Percentiles rank a stretch among this genome's conserved stretches.
phyloP scores from a whole-genome alignment of 2,888 invertebrate species.

The Drosophila tripunctata region DNA sequence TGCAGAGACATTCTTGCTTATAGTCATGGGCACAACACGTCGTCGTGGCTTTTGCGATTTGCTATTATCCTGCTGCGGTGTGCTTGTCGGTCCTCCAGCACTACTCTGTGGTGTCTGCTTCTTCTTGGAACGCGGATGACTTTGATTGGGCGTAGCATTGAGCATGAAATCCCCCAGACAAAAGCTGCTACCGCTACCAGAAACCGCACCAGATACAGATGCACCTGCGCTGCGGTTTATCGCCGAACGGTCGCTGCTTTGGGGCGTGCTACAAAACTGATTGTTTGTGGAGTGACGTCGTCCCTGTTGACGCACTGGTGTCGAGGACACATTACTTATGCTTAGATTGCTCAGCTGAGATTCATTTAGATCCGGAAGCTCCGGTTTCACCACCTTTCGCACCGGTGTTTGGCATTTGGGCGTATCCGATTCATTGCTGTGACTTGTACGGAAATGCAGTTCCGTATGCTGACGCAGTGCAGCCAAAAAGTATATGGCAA shows the following conservation, averaged over 20 bases:
- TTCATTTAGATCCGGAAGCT: slow-evolving; percentile 37
- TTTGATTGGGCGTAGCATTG: slow-evolving; percentile 56
- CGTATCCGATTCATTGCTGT: slow-evolving; percentile 59
- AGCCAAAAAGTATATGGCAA: slow-evolving; percentile 86
- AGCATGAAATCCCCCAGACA: slow-evolving; percentile 83
- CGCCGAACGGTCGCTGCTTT: slow-evolving; percentile 37
- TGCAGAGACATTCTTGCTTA: slow-evolving; percentile 63
- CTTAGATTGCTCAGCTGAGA: slow-evolving; percentile 46
- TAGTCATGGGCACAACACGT: slow-evolving; percentile 82
- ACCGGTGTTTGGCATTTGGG: slow-evolving; percentile 67
- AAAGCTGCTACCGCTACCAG: slow-evolving; percentile 52
- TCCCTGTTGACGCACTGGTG: slow-evolving; percentile 33
- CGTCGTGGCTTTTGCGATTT: slow-evolving; percentile 76
- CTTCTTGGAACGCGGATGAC: slow-evolving; percentile 60
- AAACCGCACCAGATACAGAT: slow-evolving; percentile 12
- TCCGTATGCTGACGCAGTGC: slow-evolving; percentile 86
- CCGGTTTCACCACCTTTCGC: slow-evolving; percentile 18
- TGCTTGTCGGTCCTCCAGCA: too few relatives aligned
- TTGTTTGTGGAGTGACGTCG: slow-evolving; percentile 35
- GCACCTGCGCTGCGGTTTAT: slow-evolving; percentile 41
- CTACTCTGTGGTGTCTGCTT: slow-evolving; percentile 55
- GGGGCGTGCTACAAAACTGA: slow-evolving; percentile 62
- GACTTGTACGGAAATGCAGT: slow-evolving; percentile 79
- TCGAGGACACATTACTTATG: slow-evolving; percentile 44
- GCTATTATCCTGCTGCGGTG: slow-evolving; percentile 16